phyloP scores from a whole-genome alignment of 2,888 invertebrate species.

The Cactoblastis cactorum region DNA sequence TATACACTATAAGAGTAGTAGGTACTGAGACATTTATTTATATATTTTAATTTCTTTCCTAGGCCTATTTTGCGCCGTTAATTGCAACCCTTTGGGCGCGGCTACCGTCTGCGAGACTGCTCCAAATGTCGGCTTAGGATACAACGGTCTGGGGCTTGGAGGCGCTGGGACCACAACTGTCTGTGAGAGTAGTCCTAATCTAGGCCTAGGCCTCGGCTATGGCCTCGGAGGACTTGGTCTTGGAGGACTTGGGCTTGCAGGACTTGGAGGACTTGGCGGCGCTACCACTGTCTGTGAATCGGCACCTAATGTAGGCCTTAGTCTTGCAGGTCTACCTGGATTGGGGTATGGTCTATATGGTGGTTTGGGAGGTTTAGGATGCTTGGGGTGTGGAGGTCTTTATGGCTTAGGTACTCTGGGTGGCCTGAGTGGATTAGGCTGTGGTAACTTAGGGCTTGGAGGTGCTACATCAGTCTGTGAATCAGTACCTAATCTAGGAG shows the following conservation, averaged over 20 bases:
- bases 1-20: no score
- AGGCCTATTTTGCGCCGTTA: constrained; percentile 2
- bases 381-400: neutral
- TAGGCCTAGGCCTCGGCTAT: neutral
- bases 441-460: neutral
- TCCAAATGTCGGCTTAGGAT: neutral
- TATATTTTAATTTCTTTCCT: neutral
- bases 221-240: neutral
- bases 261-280: neutral
- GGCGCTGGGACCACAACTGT: neutral
- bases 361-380: neutral
- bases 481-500: neutral
- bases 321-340: no score
- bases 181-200: neutral
- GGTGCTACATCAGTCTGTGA: neutral
- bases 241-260: neutral
- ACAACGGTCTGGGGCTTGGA: neutral
- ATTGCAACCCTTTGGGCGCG: constrained; percentile 3
- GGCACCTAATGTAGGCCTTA: neutral
- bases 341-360: neutral
- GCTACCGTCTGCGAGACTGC: neutral
- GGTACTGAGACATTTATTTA: no score
- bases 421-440: neutral
- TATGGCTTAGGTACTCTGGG: neutral
- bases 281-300: constrained; percentile 5